phyloP scores from a whole-genome alignment of 2,888 invertebrate species.

The Campopleginae sp. region DNA sequence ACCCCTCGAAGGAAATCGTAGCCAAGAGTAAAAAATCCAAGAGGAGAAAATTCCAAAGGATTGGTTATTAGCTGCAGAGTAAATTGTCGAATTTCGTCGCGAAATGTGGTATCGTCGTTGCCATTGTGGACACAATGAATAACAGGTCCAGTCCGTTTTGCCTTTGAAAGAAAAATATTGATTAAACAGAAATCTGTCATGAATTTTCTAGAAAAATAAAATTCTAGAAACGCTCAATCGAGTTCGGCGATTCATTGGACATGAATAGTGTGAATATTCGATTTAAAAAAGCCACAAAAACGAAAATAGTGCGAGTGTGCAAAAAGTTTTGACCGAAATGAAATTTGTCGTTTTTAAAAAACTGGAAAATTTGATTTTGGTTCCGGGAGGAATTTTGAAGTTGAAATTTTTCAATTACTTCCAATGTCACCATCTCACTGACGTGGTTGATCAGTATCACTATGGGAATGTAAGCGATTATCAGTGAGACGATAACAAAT shows the following conservation, averaged over 20 bases:
- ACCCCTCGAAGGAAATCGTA: slow-evolving; percentile 60
- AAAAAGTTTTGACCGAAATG: too few relatives aligned
- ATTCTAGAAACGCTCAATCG: too few relatives aligned
- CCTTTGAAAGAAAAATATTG: slow-evolving; percentile 15
- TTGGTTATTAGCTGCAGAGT: slow-evolving; percentile 64
- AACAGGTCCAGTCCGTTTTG: slow-evolving; percentile 35
- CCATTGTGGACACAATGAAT: slow-evolving; percentile 34
- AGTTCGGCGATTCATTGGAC: too few relatives aligned
- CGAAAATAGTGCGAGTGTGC: neutral
- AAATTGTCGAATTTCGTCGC: slow-evolving; percentile 60
- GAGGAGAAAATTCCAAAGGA: slow-evolving; percentile 61
- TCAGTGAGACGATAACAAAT: neutral
- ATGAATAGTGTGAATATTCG: too few relatives aligned
- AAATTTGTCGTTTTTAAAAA: too few relatives aligned
- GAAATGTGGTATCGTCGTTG: slow-evolving; percentile 14
- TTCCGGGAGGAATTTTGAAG: neutral
- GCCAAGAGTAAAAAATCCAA: slow-evolving; percentile 61
- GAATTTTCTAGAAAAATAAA: neutral
- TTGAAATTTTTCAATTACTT: slow-evolving; percentile 32
- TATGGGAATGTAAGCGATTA: neutral
- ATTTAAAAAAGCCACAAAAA: neutral
- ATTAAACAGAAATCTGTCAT: neutral
- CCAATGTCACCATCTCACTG: slow-evolving; percentile 23
- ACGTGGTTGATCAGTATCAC: slow-evolving; percentile 34
- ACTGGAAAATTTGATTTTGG: too few relatives aligned